A percentile compares a stretch with the other conserved stretches of the same genome.
These are phyloP conservation scores for Smithornis capensis DNA, from an alignment of 2,113 vertebrate species.

Conservation along the genomic window DNA sequence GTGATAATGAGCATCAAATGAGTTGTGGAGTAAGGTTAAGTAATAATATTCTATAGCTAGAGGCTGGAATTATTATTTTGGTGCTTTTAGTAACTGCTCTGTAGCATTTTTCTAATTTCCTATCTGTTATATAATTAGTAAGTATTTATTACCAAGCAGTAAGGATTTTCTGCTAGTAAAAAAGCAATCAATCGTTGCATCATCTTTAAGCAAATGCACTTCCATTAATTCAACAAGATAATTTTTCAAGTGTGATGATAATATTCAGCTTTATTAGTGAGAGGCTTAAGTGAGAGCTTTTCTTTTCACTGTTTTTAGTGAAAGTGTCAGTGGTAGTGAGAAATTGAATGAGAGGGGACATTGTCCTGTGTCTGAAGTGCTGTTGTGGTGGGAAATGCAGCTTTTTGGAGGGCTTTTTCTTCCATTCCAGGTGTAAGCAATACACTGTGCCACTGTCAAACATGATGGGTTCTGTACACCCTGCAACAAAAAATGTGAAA, in stretches of 20 bases:
- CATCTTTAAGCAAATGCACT: background rate
- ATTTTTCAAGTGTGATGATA: background rate
- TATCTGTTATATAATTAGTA: background rate
- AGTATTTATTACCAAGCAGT: background rate
- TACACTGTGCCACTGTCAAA: background rate
- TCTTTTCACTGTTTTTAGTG: background rate
- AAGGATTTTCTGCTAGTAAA: conserved; percentile 1
- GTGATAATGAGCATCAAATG: background rate
- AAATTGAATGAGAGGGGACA: background rate
- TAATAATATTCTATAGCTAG: background rate
- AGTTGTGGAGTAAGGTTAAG: background rate
- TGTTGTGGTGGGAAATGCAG: background rate
- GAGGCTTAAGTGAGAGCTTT: background rate
- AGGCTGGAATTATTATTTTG: conserved; percentile 13
- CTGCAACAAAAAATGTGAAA: background rate
- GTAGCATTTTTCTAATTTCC: background rate
- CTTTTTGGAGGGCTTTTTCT: background rate
- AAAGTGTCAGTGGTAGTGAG: background rate
- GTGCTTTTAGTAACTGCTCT: conserved; percentile 10
- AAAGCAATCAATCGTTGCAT: background rate
- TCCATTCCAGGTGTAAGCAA: background rate
- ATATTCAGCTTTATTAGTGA: background rate
- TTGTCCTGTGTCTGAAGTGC: background rate
- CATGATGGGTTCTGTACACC: background rate
- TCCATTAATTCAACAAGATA: background rate